These are phyloP conservation scores for Prorops nasuta DNA, from an alignment of 1,140 invertebrate genomes.

Conservation along the genomic window DNA sequence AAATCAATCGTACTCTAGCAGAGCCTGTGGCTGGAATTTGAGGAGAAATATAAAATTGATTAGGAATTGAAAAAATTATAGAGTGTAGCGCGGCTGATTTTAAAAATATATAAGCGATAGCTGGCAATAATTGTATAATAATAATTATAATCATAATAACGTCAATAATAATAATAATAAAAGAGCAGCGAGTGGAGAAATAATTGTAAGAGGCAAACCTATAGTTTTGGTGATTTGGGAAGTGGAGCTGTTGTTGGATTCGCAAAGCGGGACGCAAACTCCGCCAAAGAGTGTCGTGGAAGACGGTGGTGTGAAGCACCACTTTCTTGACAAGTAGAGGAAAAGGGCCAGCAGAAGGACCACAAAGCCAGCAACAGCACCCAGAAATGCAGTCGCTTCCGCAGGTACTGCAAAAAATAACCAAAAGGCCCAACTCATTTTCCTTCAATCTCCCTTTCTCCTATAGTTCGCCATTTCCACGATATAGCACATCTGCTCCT, in stretches of 20 bases:
- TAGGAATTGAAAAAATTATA: too few species aligned
- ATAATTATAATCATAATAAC: neutral
- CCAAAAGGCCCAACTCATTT: neutral
- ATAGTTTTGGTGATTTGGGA: conserved; percentile 46
- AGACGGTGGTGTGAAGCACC: conserved; percentile 63
- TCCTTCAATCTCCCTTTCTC: neutral
- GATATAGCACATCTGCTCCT: too few species aligned
- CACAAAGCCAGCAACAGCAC: conserved; percentile 72
- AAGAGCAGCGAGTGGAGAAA: too few species aligned
- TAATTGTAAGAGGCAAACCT: too few species aligned
- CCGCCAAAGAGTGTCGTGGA: conserved; percentile 48
- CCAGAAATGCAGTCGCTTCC: conserved; percentile 76
- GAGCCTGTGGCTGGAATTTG: too few species aligned
- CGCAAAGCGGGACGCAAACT: conserved; percentile 53
- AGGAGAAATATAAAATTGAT: too few species aligned
- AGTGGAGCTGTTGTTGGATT: conserved; percentile 45
- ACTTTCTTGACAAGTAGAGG: conserved; percentile 76
- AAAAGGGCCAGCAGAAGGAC: conserved; percentile 75
- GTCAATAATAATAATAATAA: neutral
- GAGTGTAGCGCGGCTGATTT: too few species aligned
- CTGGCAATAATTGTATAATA: neutral
- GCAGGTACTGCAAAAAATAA: conserved; percentile 65
- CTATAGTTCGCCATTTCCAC: too few species aligned
- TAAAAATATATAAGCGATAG: too few species aligned
- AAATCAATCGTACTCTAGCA: too few species aligned